Conservation (phyloP, 2,888 invertebrate genomes). For the Rhimphoctona megacephalus region DNA sequence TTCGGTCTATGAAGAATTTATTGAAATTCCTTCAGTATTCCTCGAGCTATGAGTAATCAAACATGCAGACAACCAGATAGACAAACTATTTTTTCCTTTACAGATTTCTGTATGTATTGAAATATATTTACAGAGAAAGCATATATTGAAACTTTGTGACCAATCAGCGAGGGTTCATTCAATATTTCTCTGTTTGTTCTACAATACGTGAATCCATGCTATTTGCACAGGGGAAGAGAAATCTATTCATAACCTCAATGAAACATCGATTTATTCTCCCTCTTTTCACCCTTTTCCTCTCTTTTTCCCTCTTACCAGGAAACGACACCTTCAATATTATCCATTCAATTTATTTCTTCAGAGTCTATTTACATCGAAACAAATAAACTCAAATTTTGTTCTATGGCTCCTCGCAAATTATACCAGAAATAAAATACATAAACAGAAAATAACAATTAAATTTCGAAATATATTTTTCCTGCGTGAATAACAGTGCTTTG, state of each 20-base stretch:
- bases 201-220: neutral
- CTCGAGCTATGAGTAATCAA: neutral
- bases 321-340: neutral
- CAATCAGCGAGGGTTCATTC: conserved; percentile 11
- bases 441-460: neutral
- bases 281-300: neutral
- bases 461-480: neutral
- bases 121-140: neutral
- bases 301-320: neutral
- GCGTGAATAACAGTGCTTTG: neutral
- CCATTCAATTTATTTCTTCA: neutral
- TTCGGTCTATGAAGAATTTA: neutral
- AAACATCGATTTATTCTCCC: neutral
- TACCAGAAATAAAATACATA: neutral
- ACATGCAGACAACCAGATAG: neutral
- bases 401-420: neutral
- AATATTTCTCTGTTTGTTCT: conserved; percentile 13
- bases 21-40: neutral
- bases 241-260: conserved; percentile 5
- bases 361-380: neutral
- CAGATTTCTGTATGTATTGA: neutral
- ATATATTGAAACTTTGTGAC: neutral
- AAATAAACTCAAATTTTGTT: neutral
- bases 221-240: conserved; percentile 12
- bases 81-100: neutral